Base-by-base conservation (phyloP, 1,140 invertebrate species). In the Homarus americanus region DNA sequence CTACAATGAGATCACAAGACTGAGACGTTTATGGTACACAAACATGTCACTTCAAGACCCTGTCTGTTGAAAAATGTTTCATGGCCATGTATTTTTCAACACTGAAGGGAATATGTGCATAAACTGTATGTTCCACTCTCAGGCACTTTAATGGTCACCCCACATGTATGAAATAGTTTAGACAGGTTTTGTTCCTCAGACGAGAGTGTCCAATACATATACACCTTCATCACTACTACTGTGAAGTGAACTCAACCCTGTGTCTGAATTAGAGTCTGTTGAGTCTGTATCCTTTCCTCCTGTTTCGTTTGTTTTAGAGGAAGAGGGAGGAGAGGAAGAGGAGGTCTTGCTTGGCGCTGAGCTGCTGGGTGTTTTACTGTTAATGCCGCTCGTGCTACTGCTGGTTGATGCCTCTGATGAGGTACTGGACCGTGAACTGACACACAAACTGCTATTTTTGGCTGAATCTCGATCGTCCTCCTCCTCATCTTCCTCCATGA, bases 181-280 rank as follows among this genome's bases (percentile, higher is more conserved):
- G 36, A 24, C 12, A 2, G 5, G 12, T 20, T 58, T 32, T 63
- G 10, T 17, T 20, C 40, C n/a, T 93, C 89, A 95, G 17, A 95
- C 95, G n/a, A 95, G 93, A 10, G 95, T 95, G 91, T 95, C 95
- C 32, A 95, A 92, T 38, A 94, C 93, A 92, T 94, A 94, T 38
- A 91, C 93, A 1, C 94, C 93, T 93, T 94, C 94, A 92, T 95
- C 94, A 93, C 95, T 94, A 82, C 95, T 95, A 82, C 95, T 95
- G 93, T 95, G 95, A 75, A 95, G 93, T 0, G 95, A 95, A 93
- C 95, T 95, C 4, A 96, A 94, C 0, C 95, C 95, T 0, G 95
- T 95, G 92, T 96, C 95, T 0, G 95, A 95, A 92, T 95, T 95
- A n/a, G 94, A 95, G 92, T 95, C 95, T 41, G 94, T 94, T 10